These are phyloP conservation scores for Diarsia mendica DNA, from an alignment of 2,888 invertebrate genomes.

Conservation along the genomic window DNA sequence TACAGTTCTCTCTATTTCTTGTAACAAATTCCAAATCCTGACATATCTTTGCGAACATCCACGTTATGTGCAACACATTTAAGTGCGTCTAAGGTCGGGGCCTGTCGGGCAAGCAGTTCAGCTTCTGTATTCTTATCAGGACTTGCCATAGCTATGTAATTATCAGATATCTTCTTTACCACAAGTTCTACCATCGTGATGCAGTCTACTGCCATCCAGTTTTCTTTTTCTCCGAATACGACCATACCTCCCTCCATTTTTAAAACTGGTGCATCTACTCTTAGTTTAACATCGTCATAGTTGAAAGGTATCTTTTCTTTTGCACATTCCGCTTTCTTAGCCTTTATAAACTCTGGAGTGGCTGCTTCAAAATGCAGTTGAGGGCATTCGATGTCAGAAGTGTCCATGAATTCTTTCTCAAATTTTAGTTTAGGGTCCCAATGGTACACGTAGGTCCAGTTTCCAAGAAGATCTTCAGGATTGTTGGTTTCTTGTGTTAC, in stretches of 20 bases:
- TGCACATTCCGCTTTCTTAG: conserved; percentile 36
- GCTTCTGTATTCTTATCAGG: conserved; percentile 10
- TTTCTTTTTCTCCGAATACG: conserved; percentile 36
- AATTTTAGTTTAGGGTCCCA: conserved; percentile 38
- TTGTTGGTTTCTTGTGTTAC: conserved; percentile 15
- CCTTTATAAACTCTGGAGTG: conserved; percentile 11
- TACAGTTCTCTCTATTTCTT: not conserved
- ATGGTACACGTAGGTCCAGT: conserved; percentile 46
- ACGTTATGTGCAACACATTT: conserved; percentile 52
- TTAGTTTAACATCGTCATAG: conserved; percentile 50
- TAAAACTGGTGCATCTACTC: conserved; percentile 19
- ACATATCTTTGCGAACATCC: conserved; percentile 38
- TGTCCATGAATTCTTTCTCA: conserved; percentile 4
- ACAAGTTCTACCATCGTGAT: conserved; percentile 4
- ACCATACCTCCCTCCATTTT: conserved; percentile 7
- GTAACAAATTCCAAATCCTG: conserved; percentile 27
- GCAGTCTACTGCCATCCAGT: conserved; percentile 46
- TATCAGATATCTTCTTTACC: conserved; percentile 28
- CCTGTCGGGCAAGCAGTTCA: conserved; percentile 34
- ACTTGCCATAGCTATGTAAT: conserved; percentile 31
- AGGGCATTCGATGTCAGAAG: conserved; percentile 17
- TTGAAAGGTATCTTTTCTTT: conserved; percentile 39
- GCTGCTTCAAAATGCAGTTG: conserved; percentile 23
- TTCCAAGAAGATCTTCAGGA: conserved; percentile 40
- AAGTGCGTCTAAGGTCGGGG: conserved; percentile 31